phyloP scores from a whole-genome alignment of 2,113 vertebrate species.

The Abramis brama region DNA sequence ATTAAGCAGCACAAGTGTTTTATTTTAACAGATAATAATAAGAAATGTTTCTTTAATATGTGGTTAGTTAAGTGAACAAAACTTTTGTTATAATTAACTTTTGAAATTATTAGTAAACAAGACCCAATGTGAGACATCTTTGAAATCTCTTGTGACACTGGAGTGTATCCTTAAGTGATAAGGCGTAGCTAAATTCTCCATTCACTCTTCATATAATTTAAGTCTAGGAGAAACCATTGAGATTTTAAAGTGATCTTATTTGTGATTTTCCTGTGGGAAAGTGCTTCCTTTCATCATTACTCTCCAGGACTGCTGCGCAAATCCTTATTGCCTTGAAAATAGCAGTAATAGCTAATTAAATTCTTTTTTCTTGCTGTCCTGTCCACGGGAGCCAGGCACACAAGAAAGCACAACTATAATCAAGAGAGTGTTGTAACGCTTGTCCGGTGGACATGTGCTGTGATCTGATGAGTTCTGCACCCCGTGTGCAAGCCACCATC shows the following conservation, averaged over 20 bases:
- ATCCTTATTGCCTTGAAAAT: slow-evolving; percentile 40
- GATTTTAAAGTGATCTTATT: slow-evolving; percentile 4
- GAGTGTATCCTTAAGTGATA: not conserved
- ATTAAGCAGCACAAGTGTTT: not conserved
- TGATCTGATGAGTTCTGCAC: slow-evolving; percentile 13
- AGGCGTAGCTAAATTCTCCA: not conserved
- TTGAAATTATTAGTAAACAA: not conserved
- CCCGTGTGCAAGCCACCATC: not conserved
- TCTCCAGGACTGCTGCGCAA: not conserved
- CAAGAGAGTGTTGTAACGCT: not conserved
- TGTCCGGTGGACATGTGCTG: not conserved
- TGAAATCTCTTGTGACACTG: not conserved
- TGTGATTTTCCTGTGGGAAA: not conserved
- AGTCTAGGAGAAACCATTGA: slow-evolving; percentile 22
- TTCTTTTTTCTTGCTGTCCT: slow-evolving; percentile 30
- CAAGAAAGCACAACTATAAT: slow-evolving; percentile 17
- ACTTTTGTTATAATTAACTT: not conserved
- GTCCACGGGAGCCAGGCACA: slow-evolving; percentile 7
- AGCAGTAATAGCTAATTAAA: slow-evolving; percentile 41
- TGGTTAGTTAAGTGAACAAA: not conserved
- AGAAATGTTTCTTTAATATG: too few relatives aligned
- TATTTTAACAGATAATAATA: not conserved
- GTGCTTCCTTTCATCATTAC: slow-evolving; percentile 33
- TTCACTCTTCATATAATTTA: not conserved
- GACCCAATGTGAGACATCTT: not conserved